These are phyloP conservation scores for Gastrophysa polygoni DNA, from an alignment of 2,888 invertebrate species.

Conservation along the genomic window DNA sequence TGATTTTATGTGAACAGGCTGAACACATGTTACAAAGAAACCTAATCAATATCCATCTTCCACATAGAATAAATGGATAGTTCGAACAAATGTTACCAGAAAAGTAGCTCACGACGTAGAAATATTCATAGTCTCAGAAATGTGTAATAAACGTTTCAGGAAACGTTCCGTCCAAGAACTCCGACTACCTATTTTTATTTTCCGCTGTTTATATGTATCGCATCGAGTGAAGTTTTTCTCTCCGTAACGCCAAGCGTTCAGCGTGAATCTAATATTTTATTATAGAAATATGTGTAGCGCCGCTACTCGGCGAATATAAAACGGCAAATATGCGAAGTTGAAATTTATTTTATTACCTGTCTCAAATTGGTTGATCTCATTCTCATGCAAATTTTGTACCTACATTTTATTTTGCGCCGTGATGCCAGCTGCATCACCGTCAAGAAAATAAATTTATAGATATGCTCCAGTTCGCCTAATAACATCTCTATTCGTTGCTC, in stretches of 20 bases:
- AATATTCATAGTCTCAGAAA: not conserved
- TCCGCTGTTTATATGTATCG: not conserved
- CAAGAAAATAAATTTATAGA: not conserved
- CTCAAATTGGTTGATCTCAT: slow-evolving; percentile 28
- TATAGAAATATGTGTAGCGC: slow-evolving; percentile 18
- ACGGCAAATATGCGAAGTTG: slow-evolving; percentile 16
- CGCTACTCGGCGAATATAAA: slow-evolving; percentile 21
- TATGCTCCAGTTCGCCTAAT: not conserved
- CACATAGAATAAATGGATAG: too few species aligned
- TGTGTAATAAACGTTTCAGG: not conserved
- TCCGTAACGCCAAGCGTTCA: not conserved
- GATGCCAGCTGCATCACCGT: not conserved
- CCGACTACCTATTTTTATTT: not conserved
- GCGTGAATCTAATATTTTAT: slow-evolving; percentile 21
- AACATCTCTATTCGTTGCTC: too few species aligned
- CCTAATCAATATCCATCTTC: too few species aligned
- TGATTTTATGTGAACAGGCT: too few species aligned
- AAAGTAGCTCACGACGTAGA: too few species aligned
- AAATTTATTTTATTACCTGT: slow-evolving; percentile 28
- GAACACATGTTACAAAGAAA: too few species aligned
- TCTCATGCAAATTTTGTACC: slow-evolving; percentile 24
- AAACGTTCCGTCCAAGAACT: not conserved
- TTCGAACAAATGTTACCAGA: too few species aligned
- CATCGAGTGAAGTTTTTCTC: not conserved
- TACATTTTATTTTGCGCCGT: slow-evolving; percentile 13